Evolutionary conservation across 2,888 invertebrate genomes (phyloP).

Genomic region (Drosophila meridiana): DNA sequence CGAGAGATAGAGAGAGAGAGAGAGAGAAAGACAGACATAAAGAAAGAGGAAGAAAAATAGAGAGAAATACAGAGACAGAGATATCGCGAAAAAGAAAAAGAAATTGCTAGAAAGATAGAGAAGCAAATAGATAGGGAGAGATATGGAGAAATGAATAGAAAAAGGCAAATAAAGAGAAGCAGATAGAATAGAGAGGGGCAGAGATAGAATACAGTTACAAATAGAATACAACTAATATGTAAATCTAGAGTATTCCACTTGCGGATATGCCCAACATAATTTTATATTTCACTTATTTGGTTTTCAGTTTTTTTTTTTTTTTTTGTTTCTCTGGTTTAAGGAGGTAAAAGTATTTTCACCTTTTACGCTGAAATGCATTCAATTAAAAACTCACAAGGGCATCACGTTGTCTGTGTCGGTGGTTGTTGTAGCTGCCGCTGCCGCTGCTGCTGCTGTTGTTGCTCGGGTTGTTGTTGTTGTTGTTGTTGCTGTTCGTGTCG

Average conservation of each 20-base stretch:
- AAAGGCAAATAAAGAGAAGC: too few species aligned
- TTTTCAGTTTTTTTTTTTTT: constrained; percentile 6
- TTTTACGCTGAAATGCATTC: constrained; percentile 76
- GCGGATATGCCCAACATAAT: constrained; percentile 11
- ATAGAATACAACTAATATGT: background rate
- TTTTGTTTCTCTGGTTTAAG: constrained; percentile 26
- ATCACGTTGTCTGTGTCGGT: constrained; percentile 48
- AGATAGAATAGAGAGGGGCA: background rate
- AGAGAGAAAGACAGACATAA: background rate
- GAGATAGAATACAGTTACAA: background rate
- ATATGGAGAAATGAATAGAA: background rate
- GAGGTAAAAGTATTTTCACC: constrained; percentile 69
- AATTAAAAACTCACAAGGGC: constrained; percentile 73
- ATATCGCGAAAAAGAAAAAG: background rate
- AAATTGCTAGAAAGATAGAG: background rate
- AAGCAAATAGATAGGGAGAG: background rate
- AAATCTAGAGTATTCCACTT: constrained; percentile 21
- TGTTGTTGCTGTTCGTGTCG: constrained; percentile 17
- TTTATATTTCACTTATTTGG: constrained; percentile 20
- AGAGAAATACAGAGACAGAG: background rate
- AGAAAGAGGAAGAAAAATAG: background rate
- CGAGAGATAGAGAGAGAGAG: background rate
- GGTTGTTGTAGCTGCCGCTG: constrained; percentile 9
- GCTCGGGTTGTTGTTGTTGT: background rate
- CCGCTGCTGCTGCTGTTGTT: background rate